These are phyloP conservation scores for Ceyx cyanopectus DNA, from an alignment of 2,113 vertebrate species.

Conservation along the genomic window DNA sequence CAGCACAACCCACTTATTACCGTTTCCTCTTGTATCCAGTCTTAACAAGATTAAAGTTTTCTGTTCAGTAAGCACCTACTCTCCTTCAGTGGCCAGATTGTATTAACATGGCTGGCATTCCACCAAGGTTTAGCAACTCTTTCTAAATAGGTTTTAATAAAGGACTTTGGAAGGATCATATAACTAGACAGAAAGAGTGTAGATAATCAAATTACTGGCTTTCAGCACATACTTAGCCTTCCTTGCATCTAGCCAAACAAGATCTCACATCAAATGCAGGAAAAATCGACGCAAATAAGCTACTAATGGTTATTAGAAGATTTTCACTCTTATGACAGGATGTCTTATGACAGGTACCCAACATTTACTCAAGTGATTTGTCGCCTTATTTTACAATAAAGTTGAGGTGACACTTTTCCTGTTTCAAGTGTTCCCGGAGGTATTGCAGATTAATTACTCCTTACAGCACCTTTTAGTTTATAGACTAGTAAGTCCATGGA, in stretches of 20 bases:
- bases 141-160: conserved; percentile 56
- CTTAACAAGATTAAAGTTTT: conserved; percentile 63
- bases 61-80: conserved; percentile 32
- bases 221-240: conserved; percentile 59
- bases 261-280: conserved; percentile 43
- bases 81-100: not conserved
- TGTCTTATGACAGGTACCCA: conserved; percentile 37
- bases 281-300: conserved; percentile 38
- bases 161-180: conserved; percentile 47
- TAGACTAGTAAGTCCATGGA: not conserved
- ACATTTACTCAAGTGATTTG: conserved; percentile 37
- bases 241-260: conserved; percentile 9
- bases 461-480: not conserved
- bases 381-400: conserved; percentile 33
- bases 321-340: conserved; percentile 14
- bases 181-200: conserved; percentile 53
- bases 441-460: conserved; percentile 13
- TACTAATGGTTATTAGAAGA: conserved; percentile 33
- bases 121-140: conserved; percentile 50
- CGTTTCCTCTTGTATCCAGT: conserved; percentile 49
- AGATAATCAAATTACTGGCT: conserved; percentile 70
- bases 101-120: conserved; percentile 52
- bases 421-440: not conserved
- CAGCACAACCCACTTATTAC: conserved; percentile 45
- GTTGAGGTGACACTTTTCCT: not conserved